These are phyloP conservation scores for Podocnemis expansa DNA, from an alignment of 2,113 vertebrate genomes.

Conservation along the genomic window DNA sequence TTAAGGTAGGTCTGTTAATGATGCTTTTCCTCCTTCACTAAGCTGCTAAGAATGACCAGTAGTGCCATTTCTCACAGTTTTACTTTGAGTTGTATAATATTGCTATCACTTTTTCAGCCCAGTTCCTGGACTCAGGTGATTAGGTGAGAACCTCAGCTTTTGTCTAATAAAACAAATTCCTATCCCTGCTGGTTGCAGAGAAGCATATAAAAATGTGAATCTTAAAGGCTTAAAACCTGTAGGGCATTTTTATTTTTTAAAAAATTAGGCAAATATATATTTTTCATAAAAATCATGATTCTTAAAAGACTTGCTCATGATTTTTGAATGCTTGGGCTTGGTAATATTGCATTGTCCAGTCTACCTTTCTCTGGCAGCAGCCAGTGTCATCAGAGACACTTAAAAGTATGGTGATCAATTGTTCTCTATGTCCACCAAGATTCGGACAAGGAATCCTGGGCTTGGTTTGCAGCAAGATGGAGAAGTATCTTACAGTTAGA, in stretches of 20 bases:
- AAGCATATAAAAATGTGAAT: neutral
- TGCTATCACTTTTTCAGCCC: neutral
- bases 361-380: neutral
- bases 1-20: neutral
- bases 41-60: neutral
- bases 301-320: neutral
- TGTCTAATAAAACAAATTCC: neutral
- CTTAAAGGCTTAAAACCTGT: neutral
- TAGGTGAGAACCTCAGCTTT: neutral
- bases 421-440: too few species aligned
- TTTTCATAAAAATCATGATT: neutral
- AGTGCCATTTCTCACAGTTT: neutral
- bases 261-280: neutral
- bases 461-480: too few species aligned
- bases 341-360: accelerated
- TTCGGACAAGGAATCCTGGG: too few species aligned
- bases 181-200: neutral
- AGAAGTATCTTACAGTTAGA: too few species aligned
- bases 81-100: neutral
- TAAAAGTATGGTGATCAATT: neutral
- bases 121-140: accelerated
- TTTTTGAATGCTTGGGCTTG: neutral
- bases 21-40: neutral
- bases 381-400: neutral
- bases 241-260: neutral